These are phyloP conservation scores for Gallinago media DNA, from an alignment of 2,113 vertebrate species.

Conservation along the genomic window DNA sequence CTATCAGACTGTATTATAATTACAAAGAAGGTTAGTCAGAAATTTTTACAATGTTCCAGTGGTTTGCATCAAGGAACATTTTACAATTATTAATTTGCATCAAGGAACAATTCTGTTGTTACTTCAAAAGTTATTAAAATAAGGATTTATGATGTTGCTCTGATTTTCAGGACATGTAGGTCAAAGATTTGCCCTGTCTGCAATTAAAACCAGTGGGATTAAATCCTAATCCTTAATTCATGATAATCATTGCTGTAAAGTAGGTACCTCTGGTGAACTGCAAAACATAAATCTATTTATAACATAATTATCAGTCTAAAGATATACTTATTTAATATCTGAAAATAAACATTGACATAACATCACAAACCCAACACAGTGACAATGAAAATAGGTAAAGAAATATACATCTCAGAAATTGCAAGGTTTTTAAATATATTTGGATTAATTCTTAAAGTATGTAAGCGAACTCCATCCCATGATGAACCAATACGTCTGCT, in stretches of 20 bases:
- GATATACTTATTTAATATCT: not conserved
- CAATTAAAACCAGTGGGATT: not conserved
- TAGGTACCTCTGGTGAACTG: not conserved
- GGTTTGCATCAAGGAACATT: not conserved
- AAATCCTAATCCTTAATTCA: not conserved
- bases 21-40: not conserved
- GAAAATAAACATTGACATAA: not conserved
- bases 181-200: not conserved
- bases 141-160: not conserved
- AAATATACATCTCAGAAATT: not conserved
- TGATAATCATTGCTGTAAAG: not conserved
- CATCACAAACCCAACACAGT: not conserved
- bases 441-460: not conserved
- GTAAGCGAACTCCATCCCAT: not conserved
- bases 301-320: not conserved
- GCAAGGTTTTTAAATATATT: not conserved
- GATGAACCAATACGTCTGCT: not conserved
- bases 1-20: not conserved
- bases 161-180: not conserved
- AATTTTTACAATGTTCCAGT: not conserved
- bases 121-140: not conserved
- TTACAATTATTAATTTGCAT: not conserved
- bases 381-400: not conserved
- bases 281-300: not conserved
- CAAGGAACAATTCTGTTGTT: not conserved